Evolutionary conservation across 2,797 vertebrate genomes (phyloP).

Genomic region (Gadopsis marmoratus): DNA sequence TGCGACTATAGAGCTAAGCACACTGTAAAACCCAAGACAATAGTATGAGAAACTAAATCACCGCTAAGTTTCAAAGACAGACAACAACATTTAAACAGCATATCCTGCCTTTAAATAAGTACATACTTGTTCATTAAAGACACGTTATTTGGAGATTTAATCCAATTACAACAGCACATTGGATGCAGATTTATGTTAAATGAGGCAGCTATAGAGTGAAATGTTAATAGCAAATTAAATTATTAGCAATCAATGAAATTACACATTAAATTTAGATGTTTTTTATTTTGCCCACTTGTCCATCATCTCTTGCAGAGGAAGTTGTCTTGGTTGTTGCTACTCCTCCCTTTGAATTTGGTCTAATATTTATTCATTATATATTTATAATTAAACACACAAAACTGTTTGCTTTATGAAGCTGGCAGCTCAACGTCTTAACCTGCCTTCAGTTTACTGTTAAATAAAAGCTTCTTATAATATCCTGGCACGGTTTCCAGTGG

Average conservation of each 20-base stretch:
- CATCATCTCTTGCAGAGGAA: background rate
- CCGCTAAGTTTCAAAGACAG: background rate
- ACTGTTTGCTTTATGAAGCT: conserved; percentile 34
- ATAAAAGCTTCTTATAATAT: conserved; percentile 54
- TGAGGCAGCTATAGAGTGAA: background rate
- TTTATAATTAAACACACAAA: conserved; percentile 8
- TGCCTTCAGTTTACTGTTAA: conserved; percentile 6
- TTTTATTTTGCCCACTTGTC: background rate
- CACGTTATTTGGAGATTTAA: background rate
- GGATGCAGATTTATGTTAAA: background rate
- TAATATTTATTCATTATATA: background rate
- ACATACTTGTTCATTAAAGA: background rate
- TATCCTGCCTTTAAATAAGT: background rate
- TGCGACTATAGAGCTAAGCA: background rate
- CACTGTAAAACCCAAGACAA: background rate
- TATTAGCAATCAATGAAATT: background rate
- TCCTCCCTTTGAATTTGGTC: background rate
- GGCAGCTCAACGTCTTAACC: conserved; percentile 29
- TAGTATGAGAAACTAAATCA: background rate
- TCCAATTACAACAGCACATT: background rate
- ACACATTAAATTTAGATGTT: background rate
- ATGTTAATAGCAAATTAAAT: background rate
- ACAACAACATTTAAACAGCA: background rate
- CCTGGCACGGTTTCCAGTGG: background rate
- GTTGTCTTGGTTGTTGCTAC: background rate